phyloP scores from a whole-genome alignment of 2,888 invertebrate species.

The Tortricodes alternella region DNA sequence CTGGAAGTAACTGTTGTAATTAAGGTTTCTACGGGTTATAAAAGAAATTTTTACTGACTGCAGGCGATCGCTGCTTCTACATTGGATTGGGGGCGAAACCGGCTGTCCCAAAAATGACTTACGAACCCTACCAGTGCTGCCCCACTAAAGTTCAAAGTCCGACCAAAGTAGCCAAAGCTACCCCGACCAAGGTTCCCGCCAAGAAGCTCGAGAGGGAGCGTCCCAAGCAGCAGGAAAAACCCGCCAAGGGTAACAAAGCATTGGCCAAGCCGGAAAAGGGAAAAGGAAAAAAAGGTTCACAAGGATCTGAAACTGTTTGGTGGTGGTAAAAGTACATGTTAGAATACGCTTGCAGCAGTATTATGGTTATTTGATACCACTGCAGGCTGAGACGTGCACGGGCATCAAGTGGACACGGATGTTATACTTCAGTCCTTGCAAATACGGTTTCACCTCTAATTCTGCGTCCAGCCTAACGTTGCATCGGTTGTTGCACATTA shows the following conservation, averaged over 20 bases:
- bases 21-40: constrained; percentile 77
- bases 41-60: constrained; percentile 94
- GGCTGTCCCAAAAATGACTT: constrained; percentile 88
- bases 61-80: constrained; percentile 99
- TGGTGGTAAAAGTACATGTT: constrained; percentile 85
- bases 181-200: constrained; percentile 83
- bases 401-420: constrained; percentile 76
- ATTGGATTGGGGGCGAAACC: constrained; percentile 95
- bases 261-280: constrained; percentile 82
- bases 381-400: constrained; percentile 63
- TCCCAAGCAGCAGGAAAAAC: constrained; percentile 61
- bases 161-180: constrained; percentile 91
- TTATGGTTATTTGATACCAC: constrained; percentile 51
- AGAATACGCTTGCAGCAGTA: constrained; percentile 57
- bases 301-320: constrained; percentile 92
- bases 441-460: constrained; percentile 52
- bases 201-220: constrained; percentile 76
- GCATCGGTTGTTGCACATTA: constrained; percentile 64
- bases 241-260: constrained; percentile 74
- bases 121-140: constrained; percentile 96
- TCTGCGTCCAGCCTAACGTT: constrained; percentile 59
- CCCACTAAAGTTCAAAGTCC: constrained; percentile 91
- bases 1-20: constrained; percentile 69
- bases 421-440: constrained; percentile 56
- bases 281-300: constrained; percentile 91